Evolutionary conservation across 2,888 invertebrate genomes (phyloP), one percentile per base, ranked within the genome.

Genomic region (Andrena praecox): DNA sequence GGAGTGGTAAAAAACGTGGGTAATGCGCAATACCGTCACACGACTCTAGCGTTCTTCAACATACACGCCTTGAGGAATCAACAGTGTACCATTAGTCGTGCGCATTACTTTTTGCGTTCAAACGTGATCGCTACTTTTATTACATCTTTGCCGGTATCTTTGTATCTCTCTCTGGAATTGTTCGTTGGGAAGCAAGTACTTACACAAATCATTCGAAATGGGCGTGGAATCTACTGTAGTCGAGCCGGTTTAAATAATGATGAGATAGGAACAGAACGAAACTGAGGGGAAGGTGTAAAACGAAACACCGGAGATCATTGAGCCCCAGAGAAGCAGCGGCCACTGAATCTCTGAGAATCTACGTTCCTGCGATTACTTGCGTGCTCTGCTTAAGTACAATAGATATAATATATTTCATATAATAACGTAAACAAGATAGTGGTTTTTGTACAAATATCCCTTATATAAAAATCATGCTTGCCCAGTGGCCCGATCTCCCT

Each of bases 361-460:
- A 63, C 77, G 50, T n/a, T 29, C 56, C 6, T 3, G 50, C 56
- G n/a, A 12, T 54, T 29, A 24, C 52, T 42, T 64, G 64, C 29
- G 50, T 82, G 56, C n/a, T n/a, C 31, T 76, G 62, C 66, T 85
- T 66, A 84, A 84, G 78, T 90, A 90, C 87, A 88, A 88, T 91
- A 89, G 87, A 90, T 89, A 89, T 90, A 89, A 92, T 90, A 89
- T 91, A 91, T 91, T 91, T 91, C 85, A 91, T 87, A 77, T 91
- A 87, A 89, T 91, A 91, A 92, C 90, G 85, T 90, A 92, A 92
- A 91, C 91, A 91, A 91, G 89, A 85, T 89, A 87, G 87, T 89
- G 74, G 83, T 89, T 90, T 70, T 87, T 90, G 88, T 91, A 91
- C 90, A 91, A 91, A 91, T 88, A 91, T 89, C 79, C 77, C 52